Conservation (phyloP, 2,113 vertebrate species). For the Dipodomys ordii region DNA sequence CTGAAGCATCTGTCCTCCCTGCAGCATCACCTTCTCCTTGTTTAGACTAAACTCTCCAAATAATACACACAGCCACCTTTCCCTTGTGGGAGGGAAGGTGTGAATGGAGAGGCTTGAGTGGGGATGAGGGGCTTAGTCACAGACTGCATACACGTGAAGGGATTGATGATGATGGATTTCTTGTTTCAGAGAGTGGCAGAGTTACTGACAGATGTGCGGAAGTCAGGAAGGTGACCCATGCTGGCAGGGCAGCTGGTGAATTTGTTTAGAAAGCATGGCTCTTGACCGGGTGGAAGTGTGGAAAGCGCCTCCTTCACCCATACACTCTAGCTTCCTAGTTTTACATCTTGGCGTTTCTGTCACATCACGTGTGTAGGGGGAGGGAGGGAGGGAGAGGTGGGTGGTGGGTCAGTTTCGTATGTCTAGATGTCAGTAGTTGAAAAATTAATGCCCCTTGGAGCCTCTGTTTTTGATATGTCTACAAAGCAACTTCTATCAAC, state of each 20-base stretch:
- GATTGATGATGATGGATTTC: constrained; percentile 53
- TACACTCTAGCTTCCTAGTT: background rate
- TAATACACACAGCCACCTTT: background rate
- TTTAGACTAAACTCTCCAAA: background rate
- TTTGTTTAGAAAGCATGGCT: constrained; percentile 24
- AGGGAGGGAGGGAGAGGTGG: background rate
- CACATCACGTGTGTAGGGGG: background rate
- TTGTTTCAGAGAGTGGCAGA: constrained; percentile 18
- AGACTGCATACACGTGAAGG: background rate
- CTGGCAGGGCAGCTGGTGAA: constrained; percentile 60
- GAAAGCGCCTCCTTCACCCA: background rate
- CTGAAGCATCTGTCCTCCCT: background rate
- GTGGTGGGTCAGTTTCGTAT: background rate
- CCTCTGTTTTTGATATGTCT: constrained; percentile 3
- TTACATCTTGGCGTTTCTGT: background rate
- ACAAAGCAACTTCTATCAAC: background rate
- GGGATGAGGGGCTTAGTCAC: constrained; percentile 49
- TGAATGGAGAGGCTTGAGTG: constrained; percentile 25
- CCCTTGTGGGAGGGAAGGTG: background rate
- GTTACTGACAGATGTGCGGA: constrained; percentile 68
- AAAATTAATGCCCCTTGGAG: constrained; percentile 1
- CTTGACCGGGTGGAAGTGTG: background rate
- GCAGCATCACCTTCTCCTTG: background rate
- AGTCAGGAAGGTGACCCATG: constrained; percentile 27
- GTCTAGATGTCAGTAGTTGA: constrained; percentile 28